Evolutionary conservation across 2,888 invertebrate species (phyloP).

Genomic region (Macaria notata): DNA sequence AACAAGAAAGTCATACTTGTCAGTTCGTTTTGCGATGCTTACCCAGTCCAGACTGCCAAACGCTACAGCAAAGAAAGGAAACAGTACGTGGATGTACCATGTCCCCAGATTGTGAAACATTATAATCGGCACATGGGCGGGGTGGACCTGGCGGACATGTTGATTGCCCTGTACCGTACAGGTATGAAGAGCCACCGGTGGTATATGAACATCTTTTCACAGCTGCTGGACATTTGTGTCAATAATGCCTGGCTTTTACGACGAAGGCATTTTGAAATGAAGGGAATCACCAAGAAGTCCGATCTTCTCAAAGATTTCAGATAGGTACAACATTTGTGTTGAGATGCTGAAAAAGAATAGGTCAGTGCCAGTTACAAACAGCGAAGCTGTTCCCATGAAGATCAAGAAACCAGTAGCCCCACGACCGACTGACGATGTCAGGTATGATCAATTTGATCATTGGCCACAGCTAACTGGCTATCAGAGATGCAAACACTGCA

Average conservation of each 20-base stretch:
- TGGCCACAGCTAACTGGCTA: constrained; percentile 27
- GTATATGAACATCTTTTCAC: constrained; percentile 24
- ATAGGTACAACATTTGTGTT: constrained; percentile 27
- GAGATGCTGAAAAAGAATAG: constrained; percentile 22
- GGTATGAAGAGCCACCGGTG: constrained; percentile 25
- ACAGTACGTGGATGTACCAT: constrained; percentile 20
- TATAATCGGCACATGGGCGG: constrained; percentile 32
- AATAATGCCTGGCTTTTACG: constrained; percentile 32
- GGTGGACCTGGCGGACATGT: constrained; percentile 33
- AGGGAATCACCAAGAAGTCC: constrained; percentile 23
- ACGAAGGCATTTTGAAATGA: constrained; percentile 22
- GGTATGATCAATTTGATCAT: constrained; percentile 30
- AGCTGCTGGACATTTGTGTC: constrained; percentile 30
- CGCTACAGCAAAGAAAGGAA: constrained; percentile 26
- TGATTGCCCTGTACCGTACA: constrained; percentile 37
- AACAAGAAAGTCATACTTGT: neutral
- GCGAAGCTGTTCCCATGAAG: constrained; percentile 15
- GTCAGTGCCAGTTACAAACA: constrained; percentile 15
- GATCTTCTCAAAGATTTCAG: constrained; percentile 26
- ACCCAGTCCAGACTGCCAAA: constrained; percentile 1
- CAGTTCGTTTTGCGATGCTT: constrained; percentile 1
- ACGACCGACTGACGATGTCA: constrained; percentile 27
- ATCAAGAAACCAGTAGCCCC: constrained; percentile 30
- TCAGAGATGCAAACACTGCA: constrained; percentile 12
- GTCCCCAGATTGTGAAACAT: constrained; percentile 24